Conservation (phyloP, 2,888 invertebrate genomes). For the Tiliacea aurago region DNA sequence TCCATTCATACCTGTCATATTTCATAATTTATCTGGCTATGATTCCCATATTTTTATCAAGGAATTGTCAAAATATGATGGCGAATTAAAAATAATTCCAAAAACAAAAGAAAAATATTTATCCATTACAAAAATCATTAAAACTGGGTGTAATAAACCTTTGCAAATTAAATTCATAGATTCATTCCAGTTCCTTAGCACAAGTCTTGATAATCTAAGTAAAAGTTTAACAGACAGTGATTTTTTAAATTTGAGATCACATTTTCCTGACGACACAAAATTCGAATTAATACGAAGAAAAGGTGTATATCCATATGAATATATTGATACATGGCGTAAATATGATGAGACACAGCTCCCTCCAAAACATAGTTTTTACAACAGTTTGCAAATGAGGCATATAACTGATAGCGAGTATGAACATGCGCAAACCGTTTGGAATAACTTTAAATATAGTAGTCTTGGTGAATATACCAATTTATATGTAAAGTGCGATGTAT, state of each 20-base stretch:
- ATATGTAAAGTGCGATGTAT: not conserved
- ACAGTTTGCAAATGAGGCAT: not conserved
- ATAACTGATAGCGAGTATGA: not conserved
- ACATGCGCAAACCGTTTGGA: constrained; percentile 1
- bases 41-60: not conserved
- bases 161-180: not conserved
- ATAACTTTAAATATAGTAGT: not conserved
- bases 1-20: not conserved
- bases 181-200: not conserved
- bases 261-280: not conserved
- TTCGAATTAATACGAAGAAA: not conserved
- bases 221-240: constrained; percentile 1
- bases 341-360: constrained; percentile 15
- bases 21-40: not conserved
- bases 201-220: not conserved
- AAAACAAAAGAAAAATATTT: constrained; percentile 7
- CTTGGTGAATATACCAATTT: constrained; percentile 3
- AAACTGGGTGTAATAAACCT: not conserved
- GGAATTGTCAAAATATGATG: not conserved
- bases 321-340: not conserved
- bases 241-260: not conserved
- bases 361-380: constrained; percentile 16
- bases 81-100: not conserved
- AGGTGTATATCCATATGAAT: constrained; percentile 5
- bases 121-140: not conserved